A percentile compares a stretch with the other conserved stretches of the same genome.
Evolutionary conservation across 2,888 invertebrate species (phyloP).

Genomic region (Amblyjoppa proteus): DNA sequence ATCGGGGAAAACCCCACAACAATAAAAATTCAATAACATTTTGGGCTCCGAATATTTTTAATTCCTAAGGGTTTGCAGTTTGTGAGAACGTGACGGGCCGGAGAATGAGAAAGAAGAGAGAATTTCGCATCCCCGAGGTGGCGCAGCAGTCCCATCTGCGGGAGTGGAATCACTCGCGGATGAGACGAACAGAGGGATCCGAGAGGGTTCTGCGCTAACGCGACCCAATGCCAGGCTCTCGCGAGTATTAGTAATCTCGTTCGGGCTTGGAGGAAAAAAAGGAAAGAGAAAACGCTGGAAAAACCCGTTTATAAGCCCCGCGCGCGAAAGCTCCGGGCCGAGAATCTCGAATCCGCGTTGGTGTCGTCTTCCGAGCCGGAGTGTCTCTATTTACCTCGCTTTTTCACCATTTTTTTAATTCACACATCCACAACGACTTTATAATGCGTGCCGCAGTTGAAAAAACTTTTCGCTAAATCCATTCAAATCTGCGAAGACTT

Average conservation of each 20-base stretch:
- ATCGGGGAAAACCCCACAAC: too few relatives aligned
- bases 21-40: not conserved
- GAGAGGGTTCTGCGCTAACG: not conserved
- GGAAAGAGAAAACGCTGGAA: not conserved
- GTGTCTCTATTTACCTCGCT: not conserved
- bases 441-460: not conserved
- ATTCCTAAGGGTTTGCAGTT: not conserved
- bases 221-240: constrained; percentile 14
- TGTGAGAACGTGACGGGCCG: not conserved
- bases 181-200: not conserved
- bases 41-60: not conserved
- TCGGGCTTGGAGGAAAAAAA: not conserved
- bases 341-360: not conserved
- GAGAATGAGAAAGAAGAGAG: not conserved
- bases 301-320: not conserved
- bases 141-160: constrained; percentile 8
- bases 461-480: constrained; percentile 15
- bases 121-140: constrained; percentile 4
- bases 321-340: not conserved
- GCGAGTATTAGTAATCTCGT: constrained; percentile 28
- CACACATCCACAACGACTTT: not conserved
- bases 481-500: constrained; percentile 44
- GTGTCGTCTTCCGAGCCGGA: not conserved
- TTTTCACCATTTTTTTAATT: not conserved
- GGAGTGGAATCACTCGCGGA: constrained; percentile 11